Evolutionary conservation across 2,113 vertebrate species (phyloP), one percentile per base, ranked within the genome.

Genomic region (Amphiprion ocellaris): DNA sequence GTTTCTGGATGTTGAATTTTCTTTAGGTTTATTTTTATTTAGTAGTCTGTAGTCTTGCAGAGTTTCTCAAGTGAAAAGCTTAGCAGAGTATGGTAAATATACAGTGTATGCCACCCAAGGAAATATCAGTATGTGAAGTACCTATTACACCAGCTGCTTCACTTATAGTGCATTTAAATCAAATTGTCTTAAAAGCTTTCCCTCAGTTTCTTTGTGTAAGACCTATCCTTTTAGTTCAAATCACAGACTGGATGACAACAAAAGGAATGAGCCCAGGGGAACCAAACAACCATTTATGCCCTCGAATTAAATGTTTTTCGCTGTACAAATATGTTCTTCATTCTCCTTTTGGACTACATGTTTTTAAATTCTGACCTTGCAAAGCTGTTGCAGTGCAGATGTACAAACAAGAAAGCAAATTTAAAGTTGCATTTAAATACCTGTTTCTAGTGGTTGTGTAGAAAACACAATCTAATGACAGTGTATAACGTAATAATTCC

Each of bases 161-260:
- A 19, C 70, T 85, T 62, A 33, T 46, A 55, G 53, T 79, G 69
- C 53, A 73, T 84, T 83, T 81, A 46, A 75, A 61, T 69, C n/a
- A 28, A 82, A 81, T 70, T 71, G 44, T 70, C 50, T 61, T 79
- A 68, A 84, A 87, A 79, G 80, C 66, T 65, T 46, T 66, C 52
- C 56, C 58, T 53, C 15, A 5, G 14, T 70, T 62, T 67, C 7
- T 59, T 66, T 83, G 26, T 71, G 26, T 24, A 61, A 61, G 80
- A 62, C 58, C 63, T 24, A 46, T 74, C 63, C 37, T 65, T 71
- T 78, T 54, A 54, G 69, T 64, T 71, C 50, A 81, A 87, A 63
- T 70, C 41, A 33, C 23, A 64, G 41, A 56, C 49, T 60, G 63
- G 44, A 74, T 6, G n/a, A 55, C 23, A 61, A 9, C 79, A 74